Percentiles rank a stretch among this genome's conserved stretches.
phyloP scores from a whole-genome alignment of 1,140 invertebrate species.

The Achatina immaculata region DNA sequence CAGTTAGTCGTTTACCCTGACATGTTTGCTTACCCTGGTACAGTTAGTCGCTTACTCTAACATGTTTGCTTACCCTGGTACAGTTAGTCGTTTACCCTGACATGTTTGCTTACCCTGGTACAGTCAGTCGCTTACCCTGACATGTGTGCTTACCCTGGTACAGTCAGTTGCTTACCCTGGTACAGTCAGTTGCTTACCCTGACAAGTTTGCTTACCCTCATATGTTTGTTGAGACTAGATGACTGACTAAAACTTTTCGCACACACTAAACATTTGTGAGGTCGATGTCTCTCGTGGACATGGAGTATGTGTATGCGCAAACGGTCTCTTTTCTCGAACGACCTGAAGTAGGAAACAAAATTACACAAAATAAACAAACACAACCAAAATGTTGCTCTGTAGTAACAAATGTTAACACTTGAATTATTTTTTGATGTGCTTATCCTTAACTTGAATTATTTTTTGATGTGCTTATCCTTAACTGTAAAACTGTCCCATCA shows the following conservation, averaged over 20 bases:
- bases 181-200: background rate
- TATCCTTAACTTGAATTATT: too few relatives aligned
- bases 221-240: constrained; percentile 74
- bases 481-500: too few relatives aligned
- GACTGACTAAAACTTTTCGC: constrained; percentile 75
- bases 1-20: background rate
- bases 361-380: too few relatives aligned
- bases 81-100: background rate
- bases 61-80: background rate
- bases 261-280: constrained; percentile 74
- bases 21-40: background rate
- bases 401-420: too few relatives aligned
- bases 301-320: constrained; percentile 74
- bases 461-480: too few relatives aligned
- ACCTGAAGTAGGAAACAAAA: constrained; percentile 71
- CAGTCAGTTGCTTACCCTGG: background rate
- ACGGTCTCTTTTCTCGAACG: constrained; percentile 75
- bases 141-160: background rate
- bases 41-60: background rate
- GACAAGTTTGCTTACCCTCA: constrained; percentile 61
- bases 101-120: background rate
- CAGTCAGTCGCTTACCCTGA: background rate
- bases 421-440: too few relatives aligned
- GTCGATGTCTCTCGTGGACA: constrained; percentile 75
- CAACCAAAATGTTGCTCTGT: too few relatives aligned